These are phyloP conservation scores for Pavo muticus DNA, from an alignment of 2,113 vertebrate genomes.

Conservation along the genomic window DNA sequence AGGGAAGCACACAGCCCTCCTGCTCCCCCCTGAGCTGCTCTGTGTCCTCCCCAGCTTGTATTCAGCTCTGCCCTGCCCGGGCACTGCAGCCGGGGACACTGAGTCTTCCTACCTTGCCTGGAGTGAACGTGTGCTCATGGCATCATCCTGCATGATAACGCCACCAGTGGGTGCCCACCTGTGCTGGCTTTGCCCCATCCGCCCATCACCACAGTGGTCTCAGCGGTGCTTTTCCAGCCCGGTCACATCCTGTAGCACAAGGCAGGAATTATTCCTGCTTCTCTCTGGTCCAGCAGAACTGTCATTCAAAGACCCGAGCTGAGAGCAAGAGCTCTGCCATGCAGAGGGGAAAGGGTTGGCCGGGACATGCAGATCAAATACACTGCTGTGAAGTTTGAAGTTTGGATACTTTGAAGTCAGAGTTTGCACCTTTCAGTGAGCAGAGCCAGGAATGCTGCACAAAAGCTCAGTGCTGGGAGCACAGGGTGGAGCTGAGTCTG, in stretches of 20 bases:
- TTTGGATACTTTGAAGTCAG: background rate
- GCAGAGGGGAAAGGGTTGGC: background rate
- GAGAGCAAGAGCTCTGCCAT: background rate
- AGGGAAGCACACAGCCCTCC: conserved; percentile 53
- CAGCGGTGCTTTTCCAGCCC: background rate
- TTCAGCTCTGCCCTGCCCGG: background rate
- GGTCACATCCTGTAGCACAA: background rate
- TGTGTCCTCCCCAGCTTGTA: background rate
- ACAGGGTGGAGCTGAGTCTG: background rate
- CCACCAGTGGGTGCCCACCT: background rate
- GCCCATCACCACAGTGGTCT: background rate
- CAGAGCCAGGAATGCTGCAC: rapidly evolving
- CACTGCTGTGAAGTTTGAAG: background rate
- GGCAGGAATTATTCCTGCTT: background rate
- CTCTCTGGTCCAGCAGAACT: background rate
- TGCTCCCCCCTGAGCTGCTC: background rate
- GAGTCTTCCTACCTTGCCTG: background rate
- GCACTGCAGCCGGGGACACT: background rate
- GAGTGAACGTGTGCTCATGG: background rate
- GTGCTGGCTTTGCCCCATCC: background rate
- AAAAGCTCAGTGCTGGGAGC: background rate
- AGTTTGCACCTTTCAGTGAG: background rate
- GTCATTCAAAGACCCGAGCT: background rate
- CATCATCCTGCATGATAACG: background rate
- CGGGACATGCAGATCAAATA: background rate